Evolutionary conservation across 2,888 invertebrate genomes (phyloP), one percentile per base, ranked within the genome.

Genomic region (Tinea trinotella): DNA sequence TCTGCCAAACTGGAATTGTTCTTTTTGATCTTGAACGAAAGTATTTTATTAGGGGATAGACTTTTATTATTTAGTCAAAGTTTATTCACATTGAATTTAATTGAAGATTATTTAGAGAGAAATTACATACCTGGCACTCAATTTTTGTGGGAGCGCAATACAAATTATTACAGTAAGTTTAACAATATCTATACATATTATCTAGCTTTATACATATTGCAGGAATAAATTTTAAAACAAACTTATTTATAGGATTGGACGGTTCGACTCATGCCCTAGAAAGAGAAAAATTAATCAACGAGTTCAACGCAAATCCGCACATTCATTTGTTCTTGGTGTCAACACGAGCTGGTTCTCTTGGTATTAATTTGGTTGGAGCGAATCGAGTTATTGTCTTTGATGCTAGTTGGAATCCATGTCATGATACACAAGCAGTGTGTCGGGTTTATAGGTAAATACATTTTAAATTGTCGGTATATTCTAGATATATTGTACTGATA

Each of bases 361-460:
- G 99, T 6, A 98, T 99, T 60, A 99, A 99, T 84, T 88, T 99
- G 58, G 95, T 98, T 15, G 98, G 98, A 12, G 99, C 99, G 0
- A 99, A 98, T 79, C 89, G 99, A 24, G 99, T 99, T 3, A 93
- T 98, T 40, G 97, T 99, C 52, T 93, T 99, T 67, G 99, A 99
- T 75, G 98, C 99, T 10, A 97, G 97, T 35, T 99, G 99, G 98
- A 99, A 99, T 85, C 99, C 99, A 1, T 99, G 99, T 70, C 99
- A 99, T 68, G 98, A 98, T 70, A 96, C 96, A 0, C 97, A 97
- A 85, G 99, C 99, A 22, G 98, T 99, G 10, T 99, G 99, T 74
- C 88, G 99, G 61, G 97, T 99, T 36, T 97, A 96, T 72, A 89
- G 94, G 88, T 75, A 60, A 59, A 57, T 36, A 22, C n/a, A n/a